Evolutionary conservation across 2,888 invertebrate genomes (phyloP).

Genomic region (Macrostomum cliftonense): DNA sequence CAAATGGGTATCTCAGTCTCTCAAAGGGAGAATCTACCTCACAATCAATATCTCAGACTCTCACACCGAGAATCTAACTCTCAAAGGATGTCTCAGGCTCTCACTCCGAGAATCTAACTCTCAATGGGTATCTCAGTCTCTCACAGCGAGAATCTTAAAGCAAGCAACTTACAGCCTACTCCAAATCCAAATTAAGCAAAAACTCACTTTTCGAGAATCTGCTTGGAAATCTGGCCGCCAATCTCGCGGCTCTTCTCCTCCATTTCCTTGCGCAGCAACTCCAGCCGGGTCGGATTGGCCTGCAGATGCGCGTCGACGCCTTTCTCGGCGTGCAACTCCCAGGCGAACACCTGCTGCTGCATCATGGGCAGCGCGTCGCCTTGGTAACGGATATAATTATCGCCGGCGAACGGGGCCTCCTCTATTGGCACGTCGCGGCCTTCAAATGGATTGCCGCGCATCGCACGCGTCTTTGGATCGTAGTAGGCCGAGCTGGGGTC

Average conservation of each 20-base stretch:
- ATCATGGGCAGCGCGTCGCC: constrained; percentile 82
- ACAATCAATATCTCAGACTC: too few relatives aligned
- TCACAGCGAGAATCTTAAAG: too few relatives aligned
- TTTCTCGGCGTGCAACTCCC: constrained; percentile 71
- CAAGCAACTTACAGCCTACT: too few relatives aligned
- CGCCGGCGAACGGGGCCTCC: constrained; percentile 48
- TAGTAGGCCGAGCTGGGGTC: constrained; percentile 95
- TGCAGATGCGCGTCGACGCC: constrained; percentile 45
- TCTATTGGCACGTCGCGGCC: constrained; percentile 1
- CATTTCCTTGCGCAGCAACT: constrained; percentile 70
- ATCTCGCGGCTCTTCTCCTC: constrained; percentile 56
- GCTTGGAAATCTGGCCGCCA: neutral
- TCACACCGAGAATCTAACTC: too few relatives aligned
- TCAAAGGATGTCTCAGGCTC: too few relatives aligned
- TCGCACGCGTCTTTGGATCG: constrained; percentile 92
- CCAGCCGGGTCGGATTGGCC: constrained; percentile 91
- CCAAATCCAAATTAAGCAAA: too few relatives aligned
- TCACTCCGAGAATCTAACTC: too few relatives aligned
- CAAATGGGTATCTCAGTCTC: too few relatives aligned
- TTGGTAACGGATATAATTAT: constrained; percentile 80
- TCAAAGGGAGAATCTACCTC: too few relatives aligned
- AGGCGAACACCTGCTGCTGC: constrained; percentile 78
- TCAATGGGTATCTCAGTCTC: too few relatives aligned
- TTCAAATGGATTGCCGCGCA: constrained; percentile 83
- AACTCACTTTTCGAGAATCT: too few relatives aligned